Conservation (phyloP, 2,797 vertebrate genomes). For the Passerculus sandwichensis region DNA sequence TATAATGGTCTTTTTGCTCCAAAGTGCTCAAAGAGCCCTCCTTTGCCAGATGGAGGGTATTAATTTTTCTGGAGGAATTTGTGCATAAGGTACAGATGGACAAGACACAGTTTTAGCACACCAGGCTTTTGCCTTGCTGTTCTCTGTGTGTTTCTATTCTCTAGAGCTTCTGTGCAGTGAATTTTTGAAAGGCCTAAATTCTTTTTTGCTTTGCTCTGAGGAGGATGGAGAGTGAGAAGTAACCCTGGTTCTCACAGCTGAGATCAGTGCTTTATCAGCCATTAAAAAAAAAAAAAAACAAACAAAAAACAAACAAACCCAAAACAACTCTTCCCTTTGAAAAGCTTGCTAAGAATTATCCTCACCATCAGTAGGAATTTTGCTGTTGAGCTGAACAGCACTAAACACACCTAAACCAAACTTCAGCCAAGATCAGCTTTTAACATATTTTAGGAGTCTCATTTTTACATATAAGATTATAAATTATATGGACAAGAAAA, state of each 20-base stretch:
- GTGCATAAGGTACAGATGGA: background rate
- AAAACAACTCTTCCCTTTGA: background rate
- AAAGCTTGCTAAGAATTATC: background rate
- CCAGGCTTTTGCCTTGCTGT: background rate
- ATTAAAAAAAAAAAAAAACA: background rate
- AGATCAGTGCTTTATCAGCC: background rate
- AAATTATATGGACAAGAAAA: background rate
- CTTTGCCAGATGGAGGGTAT: constrained; percentile 3
- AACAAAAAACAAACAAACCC: too few species aligned
- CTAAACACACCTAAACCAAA: background rate
- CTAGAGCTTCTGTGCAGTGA: background rate
- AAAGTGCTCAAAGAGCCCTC: background rate
- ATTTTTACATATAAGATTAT: background rate
- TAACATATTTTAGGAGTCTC: background rate
- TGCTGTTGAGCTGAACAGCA: background rate
- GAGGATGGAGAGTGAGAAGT: background rate
- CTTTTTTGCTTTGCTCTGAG: background rate
- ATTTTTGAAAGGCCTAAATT: background rate
- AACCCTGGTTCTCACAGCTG: background rate
- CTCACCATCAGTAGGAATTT: background rate
- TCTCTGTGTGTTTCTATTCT: background rate
- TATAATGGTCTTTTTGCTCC: constrained; percentile 23
- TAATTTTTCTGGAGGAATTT: constrained; percentile 34
- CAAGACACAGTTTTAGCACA: background rate
- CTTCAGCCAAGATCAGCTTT: background rate